Percentiles rank a stretch among this genome's conserved stretches.
Evolutionary conservation across 2,113 vertebrate species (phyloP).

Genomic region (Ophthalmolycus amberensis): DNA sequence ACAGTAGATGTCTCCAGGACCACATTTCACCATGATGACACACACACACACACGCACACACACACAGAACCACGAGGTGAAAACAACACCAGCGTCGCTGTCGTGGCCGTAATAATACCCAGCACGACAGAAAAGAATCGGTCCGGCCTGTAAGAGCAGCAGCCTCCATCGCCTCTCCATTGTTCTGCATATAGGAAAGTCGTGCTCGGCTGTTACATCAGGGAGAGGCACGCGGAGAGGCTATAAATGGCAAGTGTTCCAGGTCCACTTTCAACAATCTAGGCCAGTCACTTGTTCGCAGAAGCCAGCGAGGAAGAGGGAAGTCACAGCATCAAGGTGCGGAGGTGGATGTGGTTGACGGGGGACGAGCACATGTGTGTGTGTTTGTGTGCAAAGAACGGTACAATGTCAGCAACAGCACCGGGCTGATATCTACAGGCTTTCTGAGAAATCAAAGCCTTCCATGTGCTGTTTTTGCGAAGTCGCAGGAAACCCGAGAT

Average conservation of each 20-base stretch:
- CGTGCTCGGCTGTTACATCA: slow-evolving; percentile 56
- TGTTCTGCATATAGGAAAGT: slow-evolving; percentile 40
- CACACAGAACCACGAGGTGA: background rate
- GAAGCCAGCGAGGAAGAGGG: slow-evolving; percentile 24
- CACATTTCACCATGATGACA: background rate
- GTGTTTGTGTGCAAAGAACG: slow-evolving; percentile 2
- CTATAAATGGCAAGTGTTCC: slow-evolving; percentile 75
- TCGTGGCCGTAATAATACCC: background rate
- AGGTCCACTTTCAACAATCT: slow-evolving; percentile 76
- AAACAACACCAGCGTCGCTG: background rate
- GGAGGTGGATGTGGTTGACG: slow-evolving; percentile 48
- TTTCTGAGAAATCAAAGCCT: slow-evolving; percentile 42
- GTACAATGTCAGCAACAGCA: slow-evolving; percentile 9
- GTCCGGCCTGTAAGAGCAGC: background rate
- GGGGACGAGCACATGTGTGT: slow-evolving; percentile 16
- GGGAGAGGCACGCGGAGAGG: slow-evolving; percentile 54
- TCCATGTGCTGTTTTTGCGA: slow-evolving; percentile 15
- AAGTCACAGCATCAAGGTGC: slow-evolving; percentile 34
- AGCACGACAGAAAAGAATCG: background rate
- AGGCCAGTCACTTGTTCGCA: slow-evolving; percentile 67
- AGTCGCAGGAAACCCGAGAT: slow-evolving; percentile 21
- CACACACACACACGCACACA: background rate
- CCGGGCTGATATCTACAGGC: slow-evolving; percentile 3
- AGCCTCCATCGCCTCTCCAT: slow-evolving; percentile 1
- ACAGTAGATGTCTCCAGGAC: background rate